phyloP scores from a whole-genome alignment of 1,140 invertebrate genomes.

The Telenomus remus region DNA sequence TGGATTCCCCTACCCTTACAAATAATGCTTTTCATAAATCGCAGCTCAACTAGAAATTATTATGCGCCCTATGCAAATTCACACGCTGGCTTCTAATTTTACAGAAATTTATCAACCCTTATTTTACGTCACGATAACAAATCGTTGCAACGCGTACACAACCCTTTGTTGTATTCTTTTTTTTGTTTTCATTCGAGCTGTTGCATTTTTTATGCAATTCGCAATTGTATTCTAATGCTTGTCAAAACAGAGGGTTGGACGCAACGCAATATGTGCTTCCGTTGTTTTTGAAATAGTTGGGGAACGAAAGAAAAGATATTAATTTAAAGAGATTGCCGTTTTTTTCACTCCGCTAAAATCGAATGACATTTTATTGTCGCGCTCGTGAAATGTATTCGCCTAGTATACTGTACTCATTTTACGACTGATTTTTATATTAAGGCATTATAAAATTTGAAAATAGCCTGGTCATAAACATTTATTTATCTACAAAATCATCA shows the following conservation, averaged over 20 bases:
- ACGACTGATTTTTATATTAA: slow-evolving; percentile 55
- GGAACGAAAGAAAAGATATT: too few species aligned
- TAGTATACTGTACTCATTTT: slow-evolving; percentile 41
- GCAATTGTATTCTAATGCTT: too few species aligned
- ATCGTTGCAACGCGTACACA: slow-evolving; percentile 41
- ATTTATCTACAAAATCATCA: slow-evolving; percentile 51
- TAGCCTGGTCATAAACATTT: slow-evolving; percentile 45
- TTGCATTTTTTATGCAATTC: background rate
- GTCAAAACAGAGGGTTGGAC: too few species aligned
- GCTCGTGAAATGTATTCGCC: slow-evolving; percentile 52
- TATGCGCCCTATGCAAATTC: slow-evolving; percentile 56
- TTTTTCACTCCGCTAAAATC: slow-evolving; percentile 14
- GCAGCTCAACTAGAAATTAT: slow-evolving; percentile 57
- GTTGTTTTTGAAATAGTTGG: too few species aligned
- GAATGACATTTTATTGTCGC: slow-evolving; percentile 42
- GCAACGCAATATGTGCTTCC: too few species aligned
- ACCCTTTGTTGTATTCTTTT: slow-evolving; percentile 13
- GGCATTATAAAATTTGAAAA: slow-evolving; percentile 57
- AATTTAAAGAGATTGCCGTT: too few species aligned
- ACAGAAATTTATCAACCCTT: slow-evolving; percentile 50
- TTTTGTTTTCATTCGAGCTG: background rate
- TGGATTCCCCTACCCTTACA: slow-evolving; percentile 40
- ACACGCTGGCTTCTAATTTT: slow-evolving; percentile 40
- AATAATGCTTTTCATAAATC: slow-evolving; percentile 58
- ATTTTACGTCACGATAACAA: slow-evolving; percentile 44